Evolutionary conservation across 2,797 vertebrate genomes (phyloP).

Genomic region (Artibeus lituratus): DNA sequence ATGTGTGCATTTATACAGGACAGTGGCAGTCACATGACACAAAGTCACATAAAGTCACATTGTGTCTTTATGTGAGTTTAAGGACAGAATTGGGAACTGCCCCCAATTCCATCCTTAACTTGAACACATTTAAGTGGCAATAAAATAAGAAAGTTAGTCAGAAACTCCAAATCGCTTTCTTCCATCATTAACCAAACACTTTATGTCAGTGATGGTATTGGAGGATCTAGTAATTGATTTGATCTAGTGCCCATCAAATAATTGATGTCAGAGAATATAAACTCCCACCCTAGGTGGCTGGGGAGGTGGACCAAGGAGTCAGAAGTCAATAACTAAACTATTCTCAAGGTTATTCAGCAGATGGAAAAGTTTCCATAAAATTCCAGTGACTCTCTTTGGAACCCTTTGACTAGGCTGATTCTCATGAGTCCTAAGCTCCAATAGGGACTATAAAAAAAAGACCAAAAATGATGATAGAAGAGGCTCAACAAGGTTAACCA

Average conservation of each 20-base stretch:
- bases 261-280: not conserved
- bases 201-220: not conserved
- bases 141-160: not conserved
- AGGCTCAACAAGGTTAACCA: constrained; percentile 1
- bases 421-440: not conserved
- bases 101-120: no score
- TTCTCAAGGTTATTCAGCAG: constrained; percentile 49
- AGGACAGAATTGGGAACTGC: no score
- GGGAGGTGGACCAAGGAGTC: not conserved
- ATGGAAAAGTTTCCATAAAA: constrained; percentile 46
- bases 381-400: constrained; percentile 19
- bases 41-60: no score
- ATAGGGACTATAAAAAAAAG: not conserved
- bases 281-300: not conserved
- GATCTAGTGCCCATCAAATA: no score
- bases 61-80: not conserved
- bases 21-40: rapidly evolving
- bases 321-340: not conserved
- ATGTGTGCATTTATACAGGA: not conserved
- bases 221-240: no score
- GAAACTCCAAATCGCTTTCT: not conserved
- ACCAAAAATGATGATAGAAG: not conserved
- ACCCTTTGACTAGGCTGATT: not conserved
- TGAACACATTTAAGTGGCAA: not conserved
- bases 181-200: not conserved